Evolutionary conservation across 2,797 vertebrate species (phyloP), one percentile per base, ranked within the genome.

Genomic region (Phalloptychus januarius): DNA sequence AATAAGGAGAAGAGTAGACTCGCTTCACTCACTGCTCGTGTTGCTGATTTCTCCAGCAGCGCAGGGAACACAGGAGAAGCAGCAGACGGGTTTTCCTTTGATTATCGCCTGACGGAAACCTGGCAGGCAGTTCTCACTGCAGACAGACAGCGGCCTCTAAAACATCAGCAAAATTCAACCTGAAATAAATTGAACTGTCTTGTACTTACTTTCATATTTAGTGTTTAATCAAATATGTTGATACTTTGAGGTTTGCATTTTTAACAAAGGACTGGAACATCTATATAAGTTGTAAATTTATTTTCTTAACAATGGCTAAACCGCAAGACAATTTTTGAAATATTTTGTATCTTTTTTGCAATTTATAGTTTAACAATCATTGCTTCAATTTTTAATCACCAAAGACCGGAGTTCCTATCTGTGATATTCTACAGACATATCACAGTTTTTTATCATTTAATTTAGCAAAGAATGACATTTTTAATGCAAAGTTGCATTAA

Each of bases 1-100:
- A 50, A 50, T 33, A 0, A 54, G 15, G 2, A 42, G 4, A 28
- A 72, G 28, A 28, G 20, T n/a, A n/a, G n/a, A n/a, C n/a, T n/a
- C n/a, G n/a, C n/a, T n/a, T n/a, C n/a, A n/a, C n/a, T 92, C 79
- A 96, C 95, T 92, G 69, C 80, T 95, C 44, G 73, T 56, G 74
- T 93, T 92, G 81, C 90, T 95, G 83, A 96, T 95, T 85, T 95
- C 94, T 81, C 95, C 95, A 61, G 88, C 90, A 48, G 93, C 90
- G 79, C 95, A 96, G 50, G 82, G 50, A 10, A 95, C 63, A 73
- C 95, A 96, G 79, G 90, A 93, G 81, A 95, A 96, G 79, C 95
- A 95, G 83, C 95, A 96, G 72, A 91, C 80, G 50, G 95, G 95
- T 87, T 94, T 95, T 1, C 93, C 94, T 91, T 92, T 94, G 50